Conservation (phyloP, 2,888 invertebrate species). For the Drosophila longiperda region DNA sequence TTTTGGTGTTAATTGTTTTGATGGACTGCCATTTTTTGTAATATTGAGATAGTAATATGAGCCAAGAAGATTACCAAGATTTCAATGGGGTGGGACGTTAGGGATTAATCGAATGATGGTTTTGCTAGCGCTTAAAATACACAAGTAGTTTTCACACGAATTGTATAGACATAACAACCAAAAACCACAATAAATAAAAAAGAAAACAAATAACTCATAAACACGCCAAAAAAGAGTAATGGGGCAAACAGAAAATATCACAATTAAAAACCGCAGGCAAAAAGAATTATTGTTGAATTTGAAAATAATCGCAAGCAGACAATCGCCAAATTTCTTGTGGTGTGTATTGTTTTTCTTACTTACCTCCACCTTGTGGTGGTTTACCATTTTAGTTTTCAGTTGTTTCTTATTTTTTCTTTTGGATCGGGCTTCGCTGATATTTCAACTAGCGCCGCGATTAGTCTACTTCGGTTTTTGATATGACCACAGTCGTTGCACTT, state of each 20-base stretch:
- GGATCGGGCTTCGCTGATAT: conserved; percentile 23
- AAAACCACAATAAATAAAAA: not conserved
- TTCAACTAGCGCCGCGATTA: conserved; percentile 26
- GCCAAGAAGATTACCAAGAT: conserved; percentile 11
- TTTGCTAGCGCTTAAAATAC: conserved; percentile 32
- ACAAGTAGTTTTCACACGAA: conserved; percentile 29
- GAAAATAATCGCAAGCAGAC: conserved; percentile 40
- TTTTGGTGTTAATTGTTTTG: not conserved
- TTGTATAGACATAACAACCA: not conserved
- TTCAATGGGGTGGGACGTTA: not conserved
- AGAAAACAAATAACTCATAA: not conserved
- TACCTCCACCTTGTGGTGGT: conserved; percentile 54
- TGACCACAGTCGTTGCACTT: conserved; percentile 39
- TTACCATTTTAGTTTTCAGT: conserved; percentile 32
- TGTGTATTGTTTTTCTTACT: conserved; percentile 47
- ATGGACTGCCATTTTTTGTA: too few species aligned
- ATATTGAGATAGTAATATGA: not conserved
- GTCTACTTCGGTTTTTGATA: conserved; percentile 29
- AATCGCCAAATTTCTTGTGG: not conserved
- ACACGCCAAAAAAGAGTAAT: not conserved
- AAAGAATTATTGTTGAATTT: conserved; percentile 42
- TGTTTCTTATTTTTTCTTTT: not conserved
- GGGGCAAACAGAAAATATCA: conserved; percentile 20
- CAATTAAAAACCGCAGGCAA: conserved; percentile 13
- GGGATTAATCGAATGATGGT: not conserved